These are phyloP conservation scores for Chironomus riparius DNA, from an alignment of 2,888 invertebrate species.

Conservation along the genomic window DNA sequence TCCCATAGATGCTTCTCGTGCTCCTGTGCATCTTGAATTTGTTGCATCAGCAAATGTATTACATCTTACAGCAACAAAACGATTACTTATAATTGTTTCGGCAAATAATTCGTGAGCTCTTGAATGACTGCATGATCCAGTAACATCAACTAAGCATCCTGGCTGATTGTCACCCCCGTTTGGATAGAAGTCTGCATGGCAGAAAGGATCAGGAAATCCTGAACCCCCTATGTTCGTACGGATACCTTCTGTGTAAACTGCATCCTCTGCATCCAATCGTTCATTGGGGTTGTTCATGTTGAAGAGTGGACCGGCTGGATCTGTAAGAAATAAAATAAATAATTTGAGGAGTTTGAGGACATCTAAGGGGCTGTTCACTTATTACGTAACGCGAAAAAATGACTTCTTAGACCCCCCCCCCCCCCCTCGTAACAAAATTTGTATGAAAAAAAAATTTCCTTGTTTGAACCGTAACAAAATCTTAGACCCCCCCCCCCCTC, in stretches of 20 bases:
- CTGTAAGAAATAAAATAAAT: neutral
- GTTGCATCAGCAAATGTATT: neutral
- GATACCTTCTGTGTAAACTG: conserved; percentile 20
- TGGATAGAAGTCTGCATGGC: conserved; percentile 8
- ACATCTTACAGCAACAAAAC: conserved; percentile 36
- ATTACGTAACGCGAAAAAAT: too few species aligned
- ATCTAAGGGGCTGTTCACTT: too few species aligned
- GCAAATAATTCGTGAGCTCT: conserved; percentile 42
- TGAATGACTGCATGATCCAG: conserved; percentile 41
- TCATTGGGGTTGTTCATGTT: neutral
- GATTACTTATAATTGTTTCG: conserved; percentile 36
- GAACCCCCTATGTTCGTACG: neutral
- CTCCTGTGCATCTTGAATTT: neutral
- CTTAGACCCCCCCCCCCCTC: too few species aligned
- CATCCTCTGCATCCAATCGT: neutral
- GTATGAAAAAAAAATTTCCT: too few species aligned
- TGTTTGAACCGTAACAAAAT: too few species aligned
- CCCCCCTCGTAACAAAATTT: too few species aligned
- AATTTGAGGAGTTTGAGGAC: too few species aligned
- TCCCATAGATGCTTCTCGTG: conserved; percentile 32
- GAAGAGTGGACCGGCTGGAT: conserved; percentile 18
- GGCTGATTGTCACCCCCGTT: conserved; percentile 37
- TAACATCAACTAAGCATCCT: conserved; percentile 43
- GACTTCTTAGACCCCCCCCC: too few species aligned
- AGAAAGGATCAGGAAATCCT: neutral